These are phyloP conservation scores for Calephelis nemesis DNA, from an alignment of 1,140 invertebrate genomes.

Conservation along the genomic window DNA sequence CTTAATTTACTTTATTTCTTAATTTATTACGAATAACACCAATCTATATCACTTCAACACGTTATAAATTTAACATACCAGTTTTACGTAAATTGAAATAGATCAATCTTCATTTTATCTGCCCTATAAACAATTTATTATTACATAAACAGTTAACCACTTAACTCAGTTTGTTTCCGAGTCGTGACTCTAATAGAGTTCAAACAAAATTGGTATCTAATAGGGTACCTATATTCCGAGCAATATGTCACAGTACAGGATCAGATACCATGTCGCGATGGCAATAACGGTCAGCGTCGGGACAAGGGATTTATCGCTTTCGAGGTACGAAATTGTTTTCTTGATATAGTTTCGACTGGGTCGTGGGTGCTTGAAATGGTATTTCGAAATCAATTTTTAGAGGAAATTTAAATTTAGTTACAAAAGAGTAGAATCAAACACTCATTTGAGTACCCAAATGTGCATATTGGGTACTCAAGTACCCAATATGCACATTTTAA, in stretches of 20 bases:
- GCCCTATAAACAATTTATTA: constrained; percentile 8
- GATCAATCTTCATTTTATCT: constrained; percentile 10
- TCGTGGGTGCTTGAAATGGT: constrained; percentile 47
- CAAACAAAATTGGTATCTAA: constrained; percentile 42
- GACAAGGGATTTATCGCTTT: constrained; percentile 61
- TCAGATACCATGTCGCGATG: constrained; percentile 51
- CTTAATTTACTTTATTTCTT: too few relatives aligned
- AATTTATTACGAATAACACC: too few relatives aligned
- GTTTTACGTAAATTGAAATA: constrained; percentile 1
- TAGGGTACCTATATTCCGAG: constrained; percentile 45
- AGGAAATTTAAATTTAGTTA: too few relatives aligned
- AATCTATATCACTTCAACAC: neutral
- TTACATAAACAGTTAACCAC: constrained; percentile 15
- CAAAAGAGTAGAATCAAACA: too few relatives aligned
- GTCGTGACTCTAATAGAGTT: constrained; percentile 41
- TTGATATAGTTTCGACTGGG: constrained; percentile 49
- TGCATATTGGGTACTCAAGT: too few relatives aligned
- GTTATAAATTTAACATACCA: neutral
- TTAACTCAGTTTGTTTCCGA: constrained; percentile 28
- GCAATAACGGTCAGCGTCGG: constrained; percentile 55
- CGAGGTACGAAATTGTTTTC: constrained; percentile 56
- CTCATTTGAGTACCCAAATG: too few relatives aligned
- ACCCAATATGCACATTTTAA: too few relatives aligned
- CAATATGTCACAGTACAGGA: constrained; percentile 59
- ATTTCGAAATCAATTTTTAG: constrained; percentile 25